Evolutionary conservation across 2,888 invertebrate species (phyloP).

Genomic region (Meiosimyza decipiens): DNA sequence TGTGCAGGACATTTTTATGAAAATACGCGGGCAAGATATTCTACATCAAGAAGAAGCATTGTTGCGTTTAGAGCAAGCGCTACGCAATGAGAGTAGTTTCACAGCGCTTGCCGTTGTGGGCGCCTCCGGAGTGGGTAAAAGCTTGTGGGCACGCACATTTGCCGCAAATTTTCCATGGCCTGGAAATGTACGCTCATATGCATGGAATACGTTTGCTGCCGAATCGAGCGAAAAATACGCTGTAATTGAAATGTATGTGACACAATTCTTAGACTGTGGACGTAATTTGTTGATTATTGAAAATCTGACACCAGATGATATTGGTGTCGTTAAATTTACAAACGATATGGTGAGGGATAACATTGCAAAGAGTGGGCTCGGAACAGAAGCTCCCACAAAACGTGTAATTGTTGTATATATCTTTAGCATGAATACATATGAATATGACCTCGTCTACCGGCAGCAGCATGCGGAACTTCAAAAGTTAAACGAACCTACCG

Average conservation of each 20-base stretch:
- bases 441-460: constrained; percentile 26
- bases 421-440: constrained; percentile 55
- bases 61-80: constrained; percentile 47
- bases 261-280: constrained; percentile 56
- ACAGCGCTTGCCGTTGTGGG: constrained; percentile 57
- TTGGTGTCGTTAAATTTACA: constrained; percentile 47
- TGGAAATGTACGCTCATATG: constrained; percentile 56
- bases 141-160: constrained; percentile 52
- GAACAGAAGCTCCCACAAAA: constrained; percentile 37
- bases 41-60: constrained; percentile 53
- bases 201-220: constrained; percentile 52
- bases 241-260: constrained; percentile 41
- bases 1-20: constrained; percentile 44
- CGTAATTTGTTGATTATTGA: constrained; percentile 62
- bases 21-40: constrained; percentile 45
- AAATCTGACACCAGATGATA: constrained; percentile 52
- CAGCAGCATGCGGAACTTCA: constrained; percentile 45
- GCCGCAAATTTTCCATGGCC: constrained; percentile 58
- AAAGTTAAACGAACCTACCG: constrained; percentile 44
- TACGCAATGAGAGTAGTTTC: constrained; percentile 48
- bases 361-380: background rate
- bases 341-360: constrained; percentile 44
- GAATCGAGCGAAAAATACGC: constrained; percentile 40
- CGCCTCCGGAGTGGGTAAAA: constrained; percentile 61
- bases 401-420: constrained; percentile 56